Conservation (phyloP, 2,797 vertebrate species). For the Limnodromus scolopaceus region DNA sequence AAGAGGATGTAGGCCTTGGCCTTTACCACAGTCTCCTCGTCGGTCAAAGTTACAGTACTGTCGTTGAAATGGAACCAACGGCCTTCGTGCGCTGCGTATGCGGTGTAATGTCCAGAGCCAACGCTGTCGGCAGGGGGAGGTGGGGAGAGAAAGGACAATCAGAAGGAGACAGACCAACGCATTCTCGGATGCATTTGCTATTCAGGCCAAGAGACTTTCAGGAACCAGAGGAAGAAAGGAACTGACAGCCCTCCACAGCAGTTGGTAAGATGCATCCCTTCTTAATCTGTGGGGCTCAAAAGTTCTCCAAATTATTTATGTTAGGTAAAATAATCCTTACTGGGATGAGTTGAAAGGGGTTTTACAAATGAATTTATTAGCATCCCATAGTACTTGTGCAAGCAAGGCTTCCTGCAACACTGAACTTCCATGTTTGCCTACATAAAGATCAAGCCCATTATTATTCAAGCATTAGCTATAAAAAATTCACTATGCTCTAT, state of each 20-base stretch:
- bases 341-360: not conserved
- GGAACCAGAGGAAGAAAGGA: not conserved
- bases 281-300: not conserved
- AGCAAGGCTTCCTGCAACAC: not conserved
- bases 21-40: constrained; percentile 92
- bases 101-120: constrained; percentile 97
- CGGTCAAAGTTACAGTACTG: constrained; percentile 94
- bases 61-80: constrained; percentile 99
- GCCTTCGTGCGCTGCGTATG: constrained; percentile 91
- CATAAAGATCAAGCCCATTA: not conserved
- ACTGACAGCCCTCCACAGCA: not conserved
- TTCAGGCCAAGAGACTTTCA: not conserved
- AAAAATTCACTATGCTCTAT: not conserved
- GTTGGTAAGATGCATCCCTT: not conserved
- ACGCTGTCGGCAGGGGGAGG: constrained; percentile 79
- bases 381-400: not conserved
- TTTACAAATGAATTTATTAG: not conserved
- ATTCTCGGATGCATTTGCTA: not conserved
- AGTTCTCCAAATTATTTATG: not conserved
- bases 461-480: not conserved
- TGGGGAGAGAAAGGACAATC: not conserved
- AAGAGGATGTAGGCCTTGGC: constrained; percentile 99
- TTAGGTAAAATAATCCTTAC: not conserved
- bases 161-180: not conserved
- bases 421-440: not conserved